These are phyloP conservation scores for Oreochromis tanganicae DNA, from an alignment of 2,113 vertebrate genomes.

Conservation along the genomic window DNA sequence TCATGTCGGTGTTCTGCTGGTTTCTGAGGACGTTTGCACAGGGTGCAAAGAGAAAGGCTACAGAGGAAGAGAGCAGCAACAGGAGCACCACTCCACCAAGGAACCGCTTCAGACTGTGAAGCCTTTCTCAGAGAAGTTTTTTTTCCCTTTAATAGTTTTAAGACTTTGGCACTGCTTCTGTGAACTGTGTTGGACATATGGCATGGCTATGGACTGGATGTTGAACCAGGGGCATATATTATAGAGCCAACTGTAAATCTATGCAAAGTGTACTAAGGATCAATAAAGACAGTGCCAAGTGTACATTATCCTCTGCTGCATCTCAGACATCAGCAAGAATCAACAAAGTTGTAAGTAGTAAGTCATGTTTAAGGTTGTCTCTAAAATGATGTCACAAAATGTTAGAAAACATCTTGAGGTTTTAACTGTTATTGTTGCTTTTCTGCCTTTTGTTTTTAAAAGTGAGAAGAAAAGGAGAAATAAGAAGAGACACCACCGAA, in stretches of 20 bases:
- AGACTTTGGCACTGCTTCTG: neutral
- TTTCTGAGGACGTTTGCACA: neutral
- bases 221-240: neutral
- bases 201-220: neutral
- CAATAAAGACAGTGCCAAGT: neutral
- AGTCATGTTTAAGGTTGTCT: neutral
- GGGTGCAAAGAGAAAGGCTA: neutral
- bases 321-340: neutral
- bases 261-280: neutral
- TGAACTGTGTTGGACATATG: neutral
- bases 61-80: neutral
- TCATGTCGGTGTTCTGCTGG: neutral
- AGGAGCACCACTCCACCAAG: neutral
- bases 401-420: neutral
- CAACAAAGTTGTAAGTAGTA: neutral
- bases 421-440: neutral
- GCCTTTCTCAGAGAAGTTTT: neutral
- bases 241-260: neutral
- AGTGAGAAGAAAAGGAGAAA: neutral
- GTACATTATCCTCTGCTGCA: neutral
- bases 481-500: neutral
- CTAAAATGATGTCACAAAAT: neutral
- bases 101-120: neutral
- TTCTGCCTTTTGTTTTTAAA: neutral
- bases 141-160: neutral